Evolutionary conservation across 2,888 invertebrate species (phyloP).

Genomic region (Taenaris catops): DNA sequence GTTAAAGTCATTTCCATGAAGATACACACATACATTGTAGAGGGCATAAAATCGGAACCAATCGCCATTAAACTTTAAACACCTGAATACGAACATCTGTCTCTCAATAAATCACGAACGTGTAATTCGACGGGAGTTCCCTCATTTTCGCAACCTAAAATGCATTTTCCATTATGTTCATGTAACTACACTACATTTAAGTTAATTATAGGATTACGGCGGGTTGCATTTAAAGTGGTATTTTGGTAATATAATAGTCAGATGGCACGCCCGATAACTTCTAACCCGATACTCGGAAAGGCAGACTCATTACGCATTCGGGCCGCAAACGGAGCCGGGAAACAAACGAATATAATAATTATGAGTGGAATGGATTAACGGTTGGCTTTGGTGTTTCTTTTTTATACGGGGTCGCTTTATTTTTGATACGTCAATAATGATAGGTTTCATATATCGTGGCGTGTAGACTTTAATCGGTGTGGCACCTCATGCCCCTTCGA

Average conservation of each 20-base stretch:
- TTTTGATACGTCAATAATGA: too few relatives aligned
- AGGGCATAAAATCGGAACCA: constrained; percentile 1
- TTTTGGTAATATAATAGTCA: constrained; percentile 78
- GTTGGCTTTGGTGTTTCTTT: constrained; percentile 33
- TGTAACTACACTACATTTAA: constrained; percentile 66
- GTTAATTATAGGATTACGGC: constrained; percentile 73
- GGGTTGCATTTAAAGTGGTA: constrained; percentile 72
- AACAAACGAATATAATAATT: constrained; percentile 77
- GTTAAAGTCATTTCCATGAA: too few relatives aligned
- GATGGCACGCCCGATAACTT: constrained; percentile 75
- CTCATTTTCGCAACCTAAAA: constrained; percentile 61
- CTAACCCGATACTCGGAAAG: constrained; percentile 70
- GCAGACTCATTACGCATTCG: constrained; percentile 70
- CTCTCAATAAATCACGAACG: constrained; percentile 52
- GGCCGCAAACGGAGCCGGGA: constrained; percentile 56
- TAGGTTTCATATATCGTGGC: too few relatives aligned
- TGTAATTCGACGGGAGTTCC: constrained; percentile 58
- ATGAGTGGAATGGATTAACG: constrained; percentile 64
- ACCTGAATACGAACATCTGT: constrained; percentile 32
- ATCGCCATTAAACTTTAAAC: constrained; percentile 13
- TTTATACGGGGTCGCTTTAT: too few relatives aligned
- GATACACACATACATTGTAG: too few relatives aligned
- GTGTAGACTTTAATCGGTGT: too few relatives aligned
- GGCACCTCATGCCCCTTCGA: too few relatives aligned
- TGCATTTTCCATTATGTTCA: constrained; percentile 70